Evolutionary conservation across 2,113 vertebrate genomes (phyloP), one percentile per base, ranked within the genome.

Genomic region (Anolis carolinensis): DNA sequence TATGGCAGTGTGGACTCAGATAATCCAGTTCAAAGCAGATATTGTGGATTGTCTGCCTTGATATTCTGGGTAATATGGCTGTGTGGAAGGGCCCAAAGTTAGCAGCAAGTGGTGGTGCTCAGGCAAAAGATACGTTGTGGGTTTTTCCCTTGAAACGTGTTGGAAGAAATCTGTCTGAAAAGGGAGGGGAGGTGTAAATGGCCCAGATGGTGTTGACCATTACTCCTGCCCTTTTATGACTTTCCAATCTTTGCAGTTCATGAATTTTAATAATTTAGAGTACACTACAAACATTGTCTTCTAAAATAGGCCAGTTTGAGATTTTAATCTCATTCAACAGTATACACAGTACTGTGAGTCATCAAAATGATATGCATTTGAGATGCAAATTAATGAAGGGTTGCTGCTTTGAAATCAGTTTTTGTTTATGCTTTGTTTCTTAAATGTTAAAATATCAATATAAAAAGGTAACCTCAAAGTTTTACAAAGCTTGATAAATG

Each of bases 401-500:
- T 16, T 79, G 32, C 65, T 71, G 44, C 68, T 86, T 79, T 79
- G 50, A 71, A 79, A 71, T 59, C 50, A 44, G 65, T 79, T 79
- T 86, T 71, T 44, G 68, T 73, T 83, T 83, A 44, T 72, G 65
- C 36, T 71, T 87, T 87, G 52, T 72, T 87, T 79, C 68, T 30
- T 79, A 68, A 67, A 68, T 23, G 50, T 82, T 87, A 87, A 82
- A 87, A 83, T 83, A 72, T 71, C 48, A 87, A 76, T 78, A 71
- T 83, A 55, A 83, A 86, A 82, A 78, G 65, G 23, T 48, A 72
- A 36, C 77, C 77, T 59, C 63, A 32, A 52, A 62, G 34, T 71
- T 83, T 72, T 79, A 72, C 74, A 72, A 62, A 79, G 73, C 65
- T 72, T 55, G 39, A 62, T 82, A 83, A 83, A 71, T 73, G 74